Evolutionary conservation across 2,888 invertebrate species (phyloP).

Genomic region (Terebella lapidaria): DNA sequence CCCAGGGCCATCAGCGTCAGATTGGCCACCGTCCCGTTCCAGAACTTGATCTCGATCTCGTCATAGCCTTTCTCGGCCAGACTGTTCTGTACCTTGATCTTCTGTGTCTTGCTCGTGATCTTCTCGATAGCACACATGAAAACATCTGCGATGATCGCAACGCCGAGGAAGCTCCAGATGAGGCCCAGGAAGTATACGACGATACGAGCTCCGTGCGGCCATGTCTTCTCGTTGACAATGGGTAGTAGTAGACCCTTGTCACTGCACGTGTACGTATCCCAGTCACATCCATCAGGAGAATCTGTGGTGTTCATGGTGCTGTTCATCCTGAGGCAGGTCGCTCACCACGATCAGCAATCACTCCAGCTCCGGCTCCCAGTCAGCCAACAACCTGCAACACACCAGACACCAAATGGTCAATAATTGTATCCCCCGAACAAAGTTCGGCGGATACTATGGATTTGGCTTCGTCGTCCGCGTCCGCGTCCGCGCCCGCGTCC

Average conservation of each 20-base stretch:
- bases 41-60: conserved; percentile 56
- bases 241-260: conserved; percentile 54
- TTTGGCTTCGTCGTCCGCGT: too few relatives aligned
- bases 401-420: too few relatives aligned
- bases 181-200: conserved; percentile 56
- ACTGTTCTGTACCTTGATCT: conserved; percentile 41
- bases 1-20: conserved; percentile 61
- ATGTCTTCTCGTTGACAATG: conserved; percentile 55
- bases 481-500: too few relatives aligned
- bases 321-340: too few relatives aligned
- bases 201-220: conserved; percentile 52
- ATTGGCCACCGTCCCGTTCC: conserved; percentile 57
- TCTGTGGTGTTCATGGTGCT: too few relatives aligned
- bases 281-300: not conserved
- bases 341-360: too few relatives aligned
- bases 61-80: conserved; percentile 30
- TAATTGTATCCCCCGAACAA: too few relatives aligned
- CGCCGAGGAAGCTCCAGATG: conserved; percentile 59
- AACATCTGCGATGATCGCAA: conserved; percentile 61
- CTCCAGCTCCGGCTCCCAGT: too few relatives aligned
- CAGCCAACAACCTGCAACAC: too few relatives aligned
- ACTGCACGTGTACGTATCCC: conserved; percentile 31
- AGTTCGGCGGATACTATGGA: too few relatives aligned
- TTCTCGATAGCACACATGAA: conserved; percentile 61
- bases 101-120: conserved; percentile 58